Conservation (phyloP, 2,888 invertebrate genomes). For the Volucella inflata region DNA sequence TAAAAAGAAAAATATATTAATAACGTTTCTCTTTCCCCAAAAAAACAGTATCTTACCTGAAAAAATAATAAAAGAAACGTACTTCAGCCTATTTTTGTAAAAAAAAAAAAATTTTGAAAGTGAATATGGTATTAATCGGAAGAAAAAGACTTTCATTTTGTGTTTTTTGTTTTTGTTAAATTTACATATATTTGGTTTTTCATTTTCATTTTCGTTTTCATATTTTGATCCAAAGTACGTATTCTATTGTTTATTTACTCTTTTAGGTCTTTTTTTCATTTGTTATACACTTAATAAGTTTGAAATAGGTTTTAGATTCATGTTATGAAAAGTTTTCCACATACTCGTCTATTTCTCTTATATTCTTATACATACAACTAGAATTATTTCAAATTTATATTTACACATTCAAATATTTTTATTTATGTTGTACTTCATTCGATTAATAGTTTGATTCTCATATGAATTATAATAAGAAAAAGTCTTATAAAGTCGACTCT, state of each 20-base stretch:
- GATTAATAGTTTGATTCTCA: neutral
- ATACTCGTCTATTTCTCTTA: conserved; percentile 1
- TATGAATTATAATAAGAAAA: neutral
- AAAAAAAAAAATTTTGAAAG: conserved; percentile 2
- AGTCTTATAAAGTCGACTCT: conserved; percentile 44
- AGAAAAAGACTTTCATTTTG: neutral
- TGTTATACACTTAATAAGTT: conserved; percentile 12
- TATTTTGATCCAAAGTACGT: conserved; percentile 26
- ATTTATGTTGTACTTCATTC: conserved; percentile 1
- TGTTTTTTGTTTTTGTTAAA: neutral
- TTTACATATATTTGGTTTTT: conserved; percentile 43
- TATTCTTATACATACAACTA: neutral
- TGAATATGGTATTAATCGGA: too few species aligned
- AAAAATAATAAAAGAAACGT: neutral
- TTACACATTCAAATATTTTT: neutral
- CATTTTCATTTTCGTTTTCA: too few species aligned
- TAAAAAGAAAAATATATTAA: conserved; percentile 72
- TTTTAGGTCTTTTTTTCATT: conserved; percentile 32
- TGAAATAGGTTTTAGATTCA: neutral
- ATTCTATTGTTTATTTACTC: conserved; percentile 16
- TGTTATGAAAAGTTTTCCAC: neutral
- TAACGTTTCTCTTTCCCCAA: neutral
- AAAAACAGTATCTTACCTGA: conserved; percentile 30
- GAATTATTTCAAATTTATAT: conserved; percentile 14
- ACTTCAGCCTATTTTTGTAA: neutral